These are phyloP conservation scores for Ochropacha duplaris DNA, from an alignment of 2,888 invertebrate species.

Conservation along the genomic window DNA sequence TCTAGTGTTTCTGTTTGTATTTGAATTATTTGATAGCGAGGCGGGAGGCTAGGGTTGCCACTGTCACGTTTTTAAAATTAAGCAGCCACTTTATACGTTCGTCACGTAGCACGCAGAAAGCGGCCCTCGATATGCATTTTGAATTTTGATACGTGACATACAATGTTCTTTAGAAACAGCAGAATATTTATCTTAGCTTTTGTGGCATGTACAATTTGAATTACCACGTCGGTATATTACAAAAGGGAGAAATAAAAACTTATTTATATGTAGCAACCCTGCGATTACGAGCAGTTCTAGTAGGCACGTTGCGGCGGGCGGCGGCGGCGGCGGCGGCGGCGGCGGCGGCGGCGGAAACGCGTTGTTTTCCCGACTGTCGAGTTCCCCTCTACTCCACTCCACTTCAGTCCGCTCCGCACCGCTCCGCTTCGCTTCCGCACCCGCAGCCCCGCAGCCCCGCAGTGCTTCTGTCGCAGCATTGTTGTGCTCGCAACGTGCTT, in stretches of 20 bases:
- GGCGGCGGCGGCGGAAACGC: conserved; percentile 22
- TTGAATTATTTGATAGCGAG: neutral
- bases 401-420: neutral
- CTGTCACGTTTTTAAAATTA: neutral
- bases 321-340: conserved; percentile 12
- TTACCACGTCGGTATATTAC: neutral
- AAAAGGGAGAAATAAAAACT: neutral
- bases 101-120: neutral
- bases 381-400: neutral
- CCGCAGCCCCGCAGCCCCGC: conserved; percentile 1
- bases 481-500: neutral
- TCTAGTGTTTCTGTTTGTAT: neutral
- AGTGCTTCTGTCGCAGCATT: neutral
- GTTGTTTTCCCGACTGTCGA: conserved; percentile 19
- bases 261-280: conserved; percentile 3
- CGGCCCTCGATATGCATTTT: neutral
- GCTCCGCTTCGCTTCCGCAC: neutral
- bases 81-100: neutral
- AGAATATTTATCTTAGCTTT: neutral
- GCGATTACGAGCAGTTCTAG: neutral
- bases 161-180: neutral
- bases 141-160: neutral
- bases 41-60: neutral
- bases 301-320: neutral
- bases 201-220: neutral